A percentile compares a stretch with the other conserved stretches of the same genome.
These are phyloP conservation scores for Eupithecia dodoneata DNA, from an alignment of 2,888 invertebrate species.

Conservation along the genomic window DNA sequence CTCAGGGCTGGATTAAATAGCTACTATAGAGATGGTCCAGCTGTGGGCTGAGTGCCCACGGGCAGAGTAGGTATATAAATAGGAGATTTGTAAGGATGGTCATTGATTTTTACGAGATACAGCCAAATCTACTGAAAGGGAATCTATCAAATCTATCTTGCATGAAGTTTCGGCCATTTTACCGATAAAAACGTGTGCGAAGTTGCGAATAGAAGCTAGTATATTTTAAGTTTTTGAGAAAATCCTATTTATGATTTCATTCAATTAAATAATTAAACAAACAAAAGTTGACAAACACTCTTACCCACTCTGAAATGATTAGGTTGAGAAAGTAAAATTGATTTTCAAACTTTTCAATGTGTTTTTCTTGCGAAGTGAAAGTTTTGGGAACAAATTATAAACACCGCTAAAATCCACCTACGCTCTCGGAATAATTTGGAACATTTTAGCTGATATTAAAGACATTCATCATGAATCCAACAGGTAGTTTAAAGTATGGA, in stretches of 20 bases:
- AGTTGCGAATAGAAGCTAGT: background rate
- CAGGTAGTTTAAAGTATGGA: background rate
- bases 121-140: background rate
- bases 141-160: no score
- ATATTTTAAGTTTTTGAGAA: background rate
- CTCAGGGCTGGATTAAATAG: no score
- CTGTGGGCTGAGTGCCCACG: no score
- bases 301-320: constrained; percentile 45
- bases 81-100: background rate
- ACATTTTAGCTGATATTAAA: background rate
- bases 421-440: constrained; percentile 17
- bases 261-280: constrained; percentile 6
- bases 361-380: constrained; percentile 37
- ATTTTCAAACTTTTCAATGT: constrained; percentile 35
- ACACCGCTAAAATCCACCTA: constrained; percentile 12
- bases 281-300: constrained; percentile 38
- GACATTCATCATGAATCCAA: background rate
- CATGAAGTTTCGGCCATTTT: no score
- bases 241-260: background rate
- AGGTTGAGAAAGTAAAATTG: constrained; percentile 47
- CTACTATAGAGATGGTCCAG: background rate
- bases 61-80: background rate
- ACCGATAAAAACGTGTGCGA: no score
- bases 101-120: background rate
- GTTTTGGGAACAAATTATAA: constrained; percentile 20